These are phyloP conservation scores for Vandiemenella viatica DNA, from an alignment of 2,888 invertebrate genomes.

Conservation along the genomic window DNA sequence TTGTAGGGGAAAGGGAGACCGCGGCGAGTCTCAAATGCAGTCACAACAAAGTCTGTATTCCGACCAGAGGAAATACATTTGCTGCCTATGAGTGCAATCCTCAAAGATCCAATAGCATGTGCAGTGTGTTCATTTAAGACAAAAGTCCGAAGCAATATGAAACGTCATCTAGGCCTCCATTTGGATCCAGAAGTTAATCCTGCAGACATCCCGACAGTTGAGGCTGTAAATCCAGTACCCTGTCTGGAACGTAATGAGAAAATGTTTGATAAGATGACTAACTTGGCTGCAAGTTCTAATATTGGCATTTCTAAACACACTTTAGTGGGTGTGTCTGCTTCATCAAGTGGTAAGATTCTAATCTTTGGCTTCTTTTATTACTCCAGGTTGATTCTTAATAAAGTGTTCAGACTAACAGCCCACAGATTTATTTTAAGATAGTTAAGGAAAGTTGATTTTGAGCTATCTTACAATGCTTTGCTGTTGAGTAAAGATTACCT, in stretches of 20 bases:
- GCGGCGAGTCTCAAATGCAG: neutral
- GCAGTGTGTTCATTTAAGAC: constrained; percentile 51
- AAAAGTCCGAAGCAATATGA: constrained; percentile 55
- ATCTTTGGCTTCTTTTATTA: too few species aligned
- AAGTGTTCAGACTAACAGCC: too few species aligned
- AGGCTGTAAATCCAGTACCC: constrained; percentile 69
- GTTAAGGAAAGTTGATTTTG: too few species aligned
- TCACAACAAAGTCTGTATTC: constrained; percentile 9
- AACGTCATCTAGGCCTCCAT: constrained; percentile 53
- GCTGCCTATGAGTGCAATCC: constrained; percentile 49
- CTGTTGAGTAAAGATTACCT: too few species aligned
- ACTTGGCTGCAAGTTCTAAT: constrained; percentile 57
- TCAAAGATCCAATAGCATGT: constrained; percentile 44
- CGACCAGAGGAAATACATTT: constrained; percentile 23
- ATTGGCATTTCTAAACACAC: constrained; percentile 2
- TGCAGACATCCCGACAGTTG: constrained; percentile 34
- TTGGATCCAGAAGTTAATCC: neutral
- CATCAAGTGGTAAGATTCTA: neutral
- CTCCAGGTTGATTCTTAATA: too few species aligned
- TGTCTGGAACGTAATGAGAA: constrained; percentile 60
- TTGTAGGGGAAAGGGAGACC: constrained; percentile 5
- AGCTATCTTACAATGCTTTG: too few species aligned
- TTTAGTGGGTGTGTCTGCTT: neutral
- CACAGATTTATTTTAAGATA: too few species aligned
- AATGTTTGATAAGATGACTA: constrained; percentile 75